A percentile compares a stretch with the other conserved stretches of the same genome.
Conservation (phyloP, 2,888 invertebrate genomes). For the Andrena haemorrhoa region DNA sequence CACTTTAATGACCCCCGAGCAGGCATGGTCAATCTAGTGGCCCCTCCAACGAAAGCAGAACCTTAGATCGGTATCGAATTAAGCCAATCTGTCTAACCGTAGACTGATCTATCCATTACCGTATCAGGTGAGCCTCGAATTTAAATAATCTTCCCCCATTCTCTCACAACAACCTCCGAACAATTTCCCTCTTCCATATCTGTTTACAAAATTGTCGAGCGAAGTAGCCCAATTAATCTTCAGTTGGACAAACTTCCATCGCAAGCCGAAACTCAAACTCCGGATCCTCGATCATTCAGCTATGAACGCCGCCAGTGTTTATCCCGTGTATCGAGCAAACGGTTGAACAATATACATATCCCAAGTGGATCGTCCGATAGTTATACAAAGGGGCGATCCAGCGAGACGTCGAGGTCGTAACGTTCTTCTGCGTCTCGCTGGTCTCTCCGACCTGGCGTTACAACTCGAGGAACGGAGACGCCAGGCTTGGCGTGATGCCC, state of each 20-base stretch:
- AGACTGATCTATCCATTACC: slow-evolving; percentile 1
- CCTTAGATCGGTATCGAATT: slow-evolving; percentile 1
- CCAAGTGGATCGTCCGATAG: slow-evolving; percentile 2
- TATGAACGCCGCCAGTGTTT: not conserved
- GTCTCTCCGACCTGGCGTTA: slow-evolving; percentile 23
- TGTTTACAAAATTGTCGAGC: not conserved
- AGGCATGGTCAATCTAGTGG: slow-evolving; percentile 5
- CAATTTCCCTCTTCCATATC: not conserved
- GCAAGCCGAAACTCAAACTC: too few species aligned
- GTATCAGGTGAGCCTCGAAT: not conserved
- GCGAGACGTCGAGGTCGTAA: slow-evolving; percentile 18
- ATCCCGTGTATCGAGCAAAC: not conserved
- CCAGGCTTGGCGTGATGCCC: slow-evolving; percentile 40
- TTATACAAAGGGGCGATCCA: slow-evolving; percentile 17
- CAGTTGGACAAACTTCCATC: too few species aligned
- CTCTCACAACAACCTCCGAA: not conserved
- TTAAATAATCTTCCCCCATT: not conserved
- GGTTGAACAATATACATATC: slow-evolving; percentile 14
- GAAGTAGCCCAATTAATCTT: too few species aligned
- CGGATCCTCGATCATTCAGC: not conserved
- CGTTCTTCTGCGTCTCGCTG: slow-evolving; percentile 25
- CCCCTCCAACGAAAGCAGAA: slow-evolving; percentile 7
- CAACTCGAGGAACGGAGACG: slow-evolving; percentile 30
- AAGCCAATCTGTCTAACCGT: slow-evolving; percentile 2
- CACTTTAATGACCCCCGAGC: slow-evolving; percentile 14